These are phyloP conservation scores for Sphenopsis melanotis DNA, from an alignment of 2,797 vertebrate genomes.

Conservation along the genomic window DNA sequence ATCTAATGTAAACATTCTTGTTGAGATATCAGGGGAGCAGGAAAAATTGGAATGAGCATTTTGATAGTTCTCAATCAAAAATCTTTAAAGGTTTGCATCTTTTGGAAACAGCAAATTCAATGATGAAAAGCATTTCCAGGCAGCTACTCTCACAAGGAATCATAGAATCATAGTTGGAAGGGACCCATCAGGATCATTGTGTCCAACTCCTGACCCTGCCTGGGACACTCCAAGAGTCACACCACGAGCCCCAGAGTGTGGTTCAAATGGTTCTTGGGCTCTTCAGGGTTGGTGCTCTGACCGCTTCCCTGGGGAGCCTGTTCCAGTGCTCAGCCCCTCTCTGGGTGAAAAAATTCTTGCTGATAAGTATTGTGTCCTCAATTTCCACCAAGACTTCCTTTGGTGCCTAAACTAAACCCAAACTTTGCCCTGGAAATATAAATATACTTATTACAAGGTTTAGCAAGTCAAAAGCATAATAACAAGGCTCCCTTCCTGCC, in stretches of 20 bases:
- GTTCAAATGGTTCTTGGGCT: not conserved
- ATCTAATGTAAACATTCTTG: not conserved
- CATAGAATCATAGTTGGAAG: not conserved
- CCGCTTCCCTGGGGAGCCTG: not conserved
- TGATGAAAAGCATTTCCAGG: not conserved
- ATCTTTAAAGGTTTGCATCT: not conserved
- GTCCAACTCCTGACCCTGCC: not conserved
- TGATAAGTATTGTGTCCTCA: not conserved
- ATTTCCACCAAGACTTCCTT: not conserved
- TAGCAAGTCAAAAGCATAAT: not conserved
- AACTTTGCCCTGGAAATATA: not conserved
- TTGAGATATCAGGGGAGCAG: not conserved
- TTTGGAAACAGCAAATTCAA: not conserved
- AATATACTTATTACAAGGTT: not conserved
- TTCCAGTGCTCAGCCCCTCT: not conserved
- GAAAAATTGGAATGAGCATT: not conserved
- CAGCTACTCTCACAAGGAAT: not conserved
- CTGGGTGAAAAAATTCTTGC: not conserved
- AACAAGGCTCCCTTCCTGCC: not conserved
- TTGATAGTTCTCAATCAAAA: not conserved
- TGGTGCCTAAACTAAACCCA: not conserved
- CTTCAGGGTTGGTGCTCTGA: not conserved
- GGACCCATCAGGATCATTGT: fast-evolving
- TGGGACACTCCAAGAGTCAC: too few species aligned
- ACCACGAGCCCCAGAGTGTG: fast-evolving